These are phyloP conservation scores for Caenorhabditis afra DNA, from an alignment of 2,888 invertebrate genomes.

Conservation along the genomic window DNA sequence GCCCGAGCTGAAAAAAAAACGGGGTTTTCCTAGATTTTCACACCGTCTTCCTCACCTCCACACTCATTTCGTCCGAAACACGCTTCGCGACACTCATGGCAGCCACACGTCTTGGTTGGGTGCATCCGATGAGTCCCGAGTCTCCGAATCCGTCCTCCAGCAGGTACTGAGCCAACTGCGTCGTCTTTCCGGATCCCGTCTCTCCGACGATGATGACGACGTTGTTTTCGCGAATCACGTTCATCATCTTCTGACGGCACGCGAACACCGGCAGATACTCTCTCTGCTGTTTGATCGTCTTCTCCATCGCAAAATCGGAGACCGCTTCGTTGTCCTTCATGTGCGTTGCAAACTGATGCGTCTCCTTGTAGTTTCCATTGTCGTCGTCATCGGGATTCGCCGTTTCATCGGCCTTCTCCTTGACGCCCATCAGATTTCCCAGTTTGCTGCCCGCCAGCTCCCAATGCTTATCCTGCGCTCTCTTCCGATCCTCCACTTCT, in stretches of 20 bases:
- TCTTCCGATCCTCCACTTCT: slow-evolving; percentile 96
- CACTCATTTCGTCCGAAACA: slow-evolving; percentile 97
- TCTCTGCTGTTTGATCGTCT: slow-evolving; percentile 88
- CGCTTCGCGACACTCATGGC: slow-evolving; percentile 99
- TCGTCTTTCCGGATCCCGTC: slow-evolving; percentile 94
- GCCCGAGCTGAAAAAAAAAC: slow-evolving; percentile 66
- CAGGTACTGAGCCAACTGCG: slow-evolving; percentile 83
- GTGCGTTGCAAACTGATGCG: slow-evolving; percentile 96
- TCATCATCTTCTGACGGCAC: slow-evolving; percentile 88
- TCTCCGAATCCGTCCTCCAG: slow-evolving; percentile 92
- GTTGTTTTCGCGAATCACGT: slow-evolving; percentile 84
- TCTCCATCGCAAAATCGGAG: slow-evolving; percentile 90
- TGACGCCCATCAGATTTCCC: slow-evolving; percentile 96
- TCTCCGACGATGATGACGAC: slow-evolving; percentile 80
- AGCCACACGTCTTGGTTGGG: slow-evolving; percentile 95
- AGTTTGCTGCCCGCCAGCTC: slow-evolving; percentile 96
- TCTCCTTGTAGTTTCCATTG: slow-evolving; percentile 83
- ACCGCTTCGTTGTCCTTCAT: slow-evolving; percentile 84
- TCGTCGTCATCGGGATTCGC: slow-evolving; percentile 66
- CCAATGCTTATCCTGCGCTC: slow-evolving; percentile 98
- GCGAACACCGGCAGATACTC: slow-evolving; percentile 95
- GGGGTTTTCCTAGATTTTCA: too few species aligned
- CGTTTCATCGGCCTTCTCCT: slow-evolving; percentile 87
- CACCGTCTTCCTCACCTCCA: slow-evolving; percentile 82
- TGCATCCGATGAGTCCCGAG: slow-evolving; percentile 92